Conservation (phyloP, 2,113 vertebrate species). For the Lanius collurio region DNA sequence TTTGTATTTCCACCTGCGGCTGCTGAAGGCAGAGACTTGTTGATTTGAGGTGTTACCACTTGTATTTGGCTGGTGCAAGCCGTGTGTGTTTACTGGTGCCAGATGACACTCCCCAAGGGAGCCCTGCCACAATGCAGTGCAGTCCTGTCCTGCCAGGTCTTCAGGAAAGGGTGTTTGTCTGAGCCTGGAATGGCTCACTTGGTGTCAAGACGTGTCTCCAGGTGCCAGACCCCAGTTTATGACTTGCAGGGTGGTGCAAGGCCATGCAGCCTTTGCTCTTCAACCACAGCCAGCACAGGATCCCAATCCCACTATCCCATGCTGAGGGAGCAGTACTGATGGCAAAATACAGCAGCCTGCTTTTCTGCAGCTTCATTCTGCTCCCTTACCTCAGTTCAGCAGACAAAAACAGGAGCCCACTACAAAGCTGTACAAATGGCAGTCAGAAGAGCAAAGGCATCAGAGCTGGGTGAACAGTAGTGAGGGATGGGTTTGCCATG, state of each 20-base stretch:
- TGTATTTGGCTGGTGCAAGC: not conserved
- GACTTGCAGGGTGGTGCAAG: not conserved
- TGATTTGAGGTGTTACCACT: not conserved
- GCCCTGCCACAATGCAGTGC: rapidly evolving
- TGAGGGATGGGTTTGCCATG: rapidly evolving
- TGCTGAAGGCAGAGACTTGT: not conserved
- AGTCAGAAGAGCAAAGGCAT: not conserved
- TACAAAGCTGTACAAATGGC: not conserved
- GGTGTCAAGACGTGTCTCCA: not conserved
- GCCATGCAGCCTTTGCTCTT: not conserved
- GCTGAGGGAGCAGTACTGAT: rapidly evolving
- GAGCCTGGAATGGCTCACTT: not conserved
- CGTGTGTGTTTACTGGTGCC: not conserved
- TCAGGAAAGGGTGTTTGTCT: not conserved
- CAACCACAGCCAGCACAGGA: rapidly evolving
- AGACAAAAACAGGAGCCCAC: not conserved
- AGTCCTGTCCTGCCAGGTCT: not conserved
- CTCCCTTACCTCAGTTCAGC: not conserved
- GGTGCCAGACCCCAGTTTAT: not conserved
- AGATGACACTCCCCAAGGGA: not conserved
- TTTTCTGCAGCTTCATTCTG: not conserved
- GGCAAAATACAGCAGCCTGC: rapidly evolving
- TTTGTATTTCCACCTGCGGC: not conserved
- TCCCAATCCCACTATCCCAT: not conserved
- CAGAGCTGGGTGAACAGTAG: not conserved